Evolutionary conservation across 1,140 invertebrate genomes (phyloP), one percentile per base, ranked within the genome.

Genomic region (Parasteatoda tepidariorum): DNA sequence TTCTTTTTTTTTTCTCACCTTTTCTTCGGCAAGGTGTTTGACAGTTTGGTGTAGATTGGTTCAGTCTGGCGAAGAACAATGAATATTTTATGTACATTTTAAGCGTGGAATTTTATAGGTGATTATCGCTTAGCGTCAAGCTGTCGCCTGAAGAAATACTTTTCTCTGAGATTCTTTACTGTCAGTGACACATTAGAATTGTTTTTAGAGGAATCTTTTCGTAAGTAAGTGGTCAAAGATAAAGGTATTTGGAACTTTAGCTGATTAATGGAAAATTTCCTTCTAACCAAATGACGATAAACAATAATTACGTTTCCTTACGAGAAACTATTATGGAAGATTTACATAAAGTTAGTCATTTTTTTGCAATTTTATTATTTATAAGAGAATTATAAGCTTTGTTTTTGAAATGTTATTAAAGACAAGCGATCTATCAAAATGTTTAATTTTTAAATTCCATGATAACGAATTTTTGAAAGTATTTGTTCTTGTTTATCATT

Each of bases 31-130:
- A 26, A 33, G 18, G 11, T 2, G 24, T 68, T 67, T 67, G 64
- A 68, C 66, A 41, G 66, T 2, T 11, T n/a, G 48, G 26, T 9
- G 28, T 30, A 71, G 48, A 55, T 55, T 71, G 34, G 48, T 2
- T 26, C 48, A 48, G 55, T 71, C 55, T 71, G 11, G 28, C 41
- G 68, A 48, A 48, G 38, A 71, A 57, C 68, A 57, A 71, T 71
- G 68, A 71, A 71, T 71, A 71, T 71, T 71, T 71, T 71, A 71
- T 71, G 33, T 18, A 38, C n/a, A 18, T 48, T 48, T 48, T 48
- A 48, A 48, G 38, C 38, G 9, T 18, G 9, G 18, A 48, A 18
- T 48, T 48, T 48, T 48, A 48, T 9, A 9, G 18, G 38, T 48
- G 38, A 48, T 48, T 48, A 48, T 48, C 38, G 38, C 9, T 13